Conservation (phyloP, 2,113 vertebrate species). For the Neomonachus schauinslandi region DNA sequence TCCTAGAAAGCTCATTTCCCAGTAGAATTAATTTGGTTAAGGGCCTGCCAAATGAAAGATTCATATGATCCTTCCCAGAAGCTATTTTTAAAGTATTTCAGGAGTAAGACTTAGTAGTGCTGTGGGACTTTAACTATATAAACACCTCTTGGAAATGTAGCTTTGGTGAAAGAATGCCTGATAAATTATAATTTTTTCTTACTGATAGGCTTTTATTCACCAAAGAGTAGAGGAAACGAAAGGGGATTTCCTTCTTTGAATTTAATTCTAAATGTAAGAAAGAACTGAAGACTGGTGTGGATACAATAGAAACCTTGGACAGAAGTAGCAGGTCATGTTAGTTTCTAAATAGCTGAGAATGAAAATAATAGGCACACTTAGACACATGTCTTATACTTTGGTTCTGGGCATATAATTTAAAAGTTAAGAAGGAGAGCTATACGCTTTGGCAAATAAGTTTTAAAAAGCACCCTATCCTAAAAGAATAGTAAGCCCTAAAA, state of each 20-base stretch:
- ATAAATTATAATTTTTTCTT: conserved; percentile 1
- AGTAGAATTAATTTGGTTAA: neutral
- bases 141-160: neutral
- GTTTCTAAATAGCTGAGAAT: conserved; percentile 19
- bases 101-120: neutral
- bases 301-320: neutral
- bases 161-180: neutral
- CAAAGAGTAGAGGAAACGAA: neutral
- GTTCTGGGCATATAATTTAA: neutral
- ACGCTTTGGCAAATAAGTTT: neutral
- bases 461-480: neutral
- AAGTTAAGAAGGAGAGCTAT: neutral
- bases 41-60: neutral
- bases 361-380: neutral
- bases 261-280: conserved; percentile 27
- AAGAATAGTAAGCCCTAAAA: neutral
- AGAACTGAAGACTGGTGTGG: neutral
- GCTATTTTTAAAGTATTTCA: conserved; percentile 25
- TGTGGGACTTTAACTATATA: neutral
- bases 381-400: neutral
- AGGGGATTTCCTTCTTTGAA: neutral
- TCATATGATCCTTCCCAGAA: neutral
- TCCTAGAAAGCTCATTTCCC: neutral
- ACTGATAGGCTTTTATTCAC: neutral
- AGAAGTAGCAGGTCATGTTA: neutral